phyloP scores from a whole-genome alignment of 2,888 invertebrate species.

The Acronicta aceris region DNA sequence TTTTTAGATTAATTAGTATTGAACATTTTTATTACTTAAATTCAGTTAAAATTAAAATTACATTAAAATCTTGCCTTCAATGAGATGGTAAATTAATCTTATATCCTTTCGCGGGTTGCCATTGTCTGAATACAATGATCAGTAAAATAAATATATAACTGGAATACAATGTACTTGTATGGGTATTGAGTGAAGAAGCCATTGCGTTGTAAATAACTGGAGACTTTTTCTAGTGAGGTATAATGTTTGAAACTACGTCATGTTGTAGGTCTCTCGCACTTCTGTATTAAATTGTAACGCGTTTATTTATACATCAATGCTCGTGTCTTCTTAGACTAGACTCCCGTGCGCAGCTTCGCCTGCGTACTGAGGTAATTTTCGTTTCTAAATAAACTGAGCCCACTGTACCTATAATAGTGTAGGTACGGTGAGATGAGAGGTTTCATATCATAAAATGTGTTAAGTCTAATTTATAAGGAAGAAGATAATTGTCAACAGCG shows the following conservation, averaged over 20 bases:
- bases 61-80: not conserved
- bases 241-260: slow-evolving; percentile 9
- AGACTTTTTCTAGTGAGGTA: not conserved
- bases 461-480: too few species aligned
- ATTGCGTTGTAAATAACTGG: slow-evolving; percentile 10
- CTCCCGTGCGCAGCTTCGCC: too few species aligned
- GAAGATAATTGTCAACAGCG: too few species aligned
- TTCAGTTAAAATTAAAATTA: too few species aligned
- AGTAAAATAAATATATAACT: slow-evolving; percentile 13
- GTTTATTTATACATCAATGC: not conserved
- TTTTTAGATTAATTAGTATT: too few species aligned
- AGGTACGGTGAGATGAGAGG: too few species aligned
- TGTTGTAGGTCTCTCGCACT: not conserved
- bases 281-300: not conserved
- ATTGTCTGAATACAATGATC: slow-evolving; percentile 3
- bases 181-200: slow-evolving; percentile 11
- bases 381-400: too few species aligned
- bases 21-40: too few species aligned
- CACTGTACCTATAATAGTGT: too few species aligned
- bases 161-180: slow-evolving; percentile 3
- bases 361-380: too few species aligned
- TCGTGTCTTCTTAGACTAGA: not conserved
- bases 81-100: not conserved
- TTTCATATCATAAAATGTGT: too few species aligned
- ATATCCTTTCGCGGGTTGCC: slow-evolving; percentile 1